Percentiles rank a stretch among this genome's conserved stretches.
Evolutionary conservation across 1,140 invertebrate genomes (phyloP).

Genomic region (Eulimnadia texana): DNA sequence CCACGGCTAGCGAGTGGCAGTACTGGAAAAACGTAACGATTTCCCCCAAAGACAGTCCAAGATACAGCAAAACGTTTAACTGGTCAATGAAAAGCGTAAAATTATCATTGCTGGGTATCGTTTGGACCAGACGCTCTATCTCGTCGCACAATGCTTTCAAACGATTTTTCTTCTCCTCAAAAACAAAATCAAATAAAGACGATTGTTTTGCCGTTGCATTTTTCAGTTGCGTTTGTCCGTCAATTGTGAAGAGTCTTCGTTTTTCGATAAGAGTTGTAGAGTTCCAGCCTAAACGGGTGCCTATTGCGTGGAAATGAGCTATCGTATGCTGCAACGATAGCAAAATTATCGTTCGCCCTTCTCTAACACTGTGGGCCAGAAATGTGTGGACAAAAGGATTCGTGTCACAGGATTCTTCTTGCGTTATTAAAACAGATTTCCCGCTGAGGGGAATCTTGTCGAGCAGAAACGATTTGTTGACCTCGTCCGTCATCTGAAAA

Average conservation of each 20-base stretch:
- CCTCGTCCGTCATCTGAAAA: not conserved
- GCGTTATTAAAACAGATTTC: conserved; percentile 4
- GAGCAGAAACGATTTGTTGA: conserved; percentile 7
- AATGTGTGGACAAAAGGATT: conserved; percentile 6
- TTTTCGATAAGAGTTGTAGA: not conserved
- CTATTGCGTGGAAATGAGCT: conserved; percentile 7
- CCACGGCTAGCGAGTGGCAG: not conserved
- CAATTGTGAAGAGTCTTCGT: not conserved
- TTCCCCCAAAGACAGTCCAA: not conserved
- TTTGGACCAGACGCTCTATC: not conserved
- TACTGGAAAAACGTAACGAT: conserved; percentile 2
- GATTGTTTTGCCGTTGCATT: no score
- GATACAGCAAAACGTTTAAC: conserved; percentile 6
- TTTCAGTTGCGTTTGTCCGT: not conserved
- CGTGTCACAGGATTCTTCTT: conserved; percentile 2
- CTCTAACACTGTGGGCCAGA: not conserved
- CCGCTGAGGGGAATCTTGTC: conserved; percentile 9
- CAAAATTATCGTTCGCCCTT: conserved; percentile 9
- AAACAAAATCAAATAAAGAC: no score
- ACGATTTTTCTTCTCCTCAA: not conserved
- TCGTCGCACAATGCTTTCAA: not conserved
- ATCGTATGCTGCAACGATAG: not conserved
- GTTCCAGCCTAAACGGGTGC: conserved; percentile 11
- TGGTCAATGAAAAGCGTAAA: conserved; percentile 8
- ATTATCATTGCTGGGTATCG: not conserved